Evolutionary conservation across 2,113 vertebrate species (phyloP).

Genomic region (Chauna torquata): DNA sequence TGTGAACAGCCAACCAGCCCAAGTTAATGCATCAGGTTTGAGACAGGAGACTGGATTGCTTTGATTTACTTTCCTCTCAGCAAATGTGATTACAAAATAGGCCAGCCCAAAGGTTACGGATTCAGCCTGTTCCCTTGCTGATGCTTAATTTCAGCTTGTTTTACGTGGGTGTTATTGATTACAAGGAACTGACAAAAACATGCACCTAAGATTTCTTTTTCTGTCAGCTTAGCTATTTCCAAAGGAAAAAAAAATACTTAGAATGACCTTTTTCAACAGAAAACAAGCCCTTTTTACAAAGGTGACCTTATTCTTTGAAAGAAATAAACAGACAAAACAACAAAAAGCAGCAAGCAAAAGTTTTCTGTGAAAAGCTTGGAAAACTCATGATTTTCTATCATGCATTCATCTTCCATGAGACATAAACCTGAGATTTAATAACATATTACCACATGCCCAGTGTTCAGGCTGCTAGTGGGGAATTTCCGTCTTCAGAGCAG

Average conservation of each 20-base stretch:
- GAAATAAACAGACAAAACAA: background rate
- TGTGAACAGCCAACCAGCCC: background rate
- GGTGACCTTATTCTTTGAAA: background rate
- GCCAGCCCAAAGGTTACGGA: background rate
- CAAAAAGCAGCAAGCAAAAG: background rate
- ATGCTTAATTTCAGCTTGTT: slow-evolving; percentile 19
- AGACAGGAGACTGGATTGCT: background rate
- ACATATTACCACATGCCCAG: background rate
- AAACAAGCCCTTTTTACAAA: background rate
- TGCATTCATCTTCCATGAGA: background rate
- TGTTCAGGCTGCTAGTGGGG: background rate
- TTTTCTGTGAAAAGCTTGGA: background rate
- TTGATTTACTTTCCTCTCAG: background rate
- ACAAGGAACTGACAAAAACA: background rate
- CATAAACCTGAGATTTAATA: background rate
- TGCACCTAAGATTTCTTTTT: background rate
- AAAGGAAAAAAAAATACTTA: background rate
- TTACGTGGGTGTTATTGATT: background rate
- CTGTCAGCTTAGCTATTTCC: background rate
- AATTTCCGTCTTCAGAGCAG: background rate
- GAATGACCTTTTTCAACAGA: background rate
- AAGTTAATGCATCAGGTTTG: background rate
- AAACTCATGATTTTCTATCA: background rate
- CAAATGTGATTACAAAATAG: background rate
- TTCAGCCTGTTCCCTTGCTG: background rate